Base-by-base conservation (phyloP, 2,888 invertebrate species). In the Agrotis puta region DNA sequence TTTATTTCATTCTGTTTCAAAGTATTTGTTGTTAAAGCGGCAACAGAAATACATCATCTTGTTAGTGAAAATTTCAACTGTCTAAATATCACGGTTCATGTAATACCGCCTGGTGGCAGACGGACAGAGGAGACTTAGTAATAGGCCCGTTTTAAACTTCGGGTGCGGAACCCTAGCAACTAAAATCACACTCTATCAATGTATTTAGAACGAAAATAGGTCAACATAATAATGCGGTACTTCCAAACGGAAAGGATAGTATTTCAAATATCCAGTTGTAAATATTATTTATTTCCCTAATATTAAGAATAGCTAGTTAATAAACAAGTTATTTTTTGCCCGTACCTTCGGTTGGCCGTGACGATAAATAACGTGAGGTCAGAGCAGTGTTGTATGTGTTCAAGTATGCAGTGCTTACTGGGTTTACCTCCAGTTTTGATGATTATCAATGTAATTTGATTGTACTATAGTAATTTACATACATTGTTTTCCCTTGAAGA, bases 311-410 rank as follows among this genome's bases (percentile, higher is more conserved):
- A 71, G 61, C 45, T 54, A 64, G 39, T 5, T 45, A 61, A 64
- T 69, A 69, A 61, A 27, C 53, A 54, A 53, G 53, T 64, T 54
- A 69, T 63, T 85, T 70, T 77, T 81, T 62, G 43, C 74, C 66
- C 43, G 66, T 79, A 79, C 81, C 81, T 83, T 69, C 73, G 51
- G 11, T 2, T 54, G 74, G 64, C 79, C 81, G 54, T 72, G 85
- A 72, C 68, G 59, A 33, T 39, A 39, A 50, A 27, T 7, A 24
- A 70, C 48, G 50, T 53, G 51, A 84, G 84, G 84, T 69, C 85
- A 79, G 62, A n/a, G 16, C 73, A 74, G 50, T 69, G 67, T 68
- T 76, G 73, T 69, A 66, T 57, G 51, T 75, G 53, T 64, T 56
- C 3, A 33, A 33, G 63, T 73, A 64, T 65, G 64, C 59, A 77